Conservation (phyloP, 2,888 invertebrate species). For the Hoplodrina blanda region DNA sequence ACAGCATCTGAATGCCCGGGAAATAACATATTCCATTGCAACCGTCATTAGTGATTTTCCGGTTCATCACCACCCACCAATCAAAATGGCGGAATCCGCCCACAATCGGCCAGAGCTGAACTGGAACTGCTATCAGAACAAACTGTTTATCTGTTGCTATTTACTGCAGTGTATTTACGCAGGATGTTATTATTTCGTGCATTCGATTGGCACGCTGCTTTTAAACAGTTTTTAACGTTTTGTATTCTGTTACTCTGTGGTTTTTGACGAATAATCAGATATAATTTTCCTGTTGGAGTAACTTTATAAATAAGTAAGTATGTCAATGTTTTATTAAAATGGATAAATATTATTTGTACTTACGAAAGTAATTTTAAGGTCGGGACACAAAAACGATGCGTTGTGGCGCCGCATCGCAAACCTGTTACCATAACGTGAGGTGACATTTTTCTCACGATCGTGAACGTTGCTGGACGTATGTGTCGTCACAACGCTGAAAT, state of each 20-base stretch:
- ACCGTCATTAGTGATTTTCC: background rate
- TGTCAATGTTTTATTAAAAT: background rate
- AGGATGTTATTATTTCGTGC: background rate
- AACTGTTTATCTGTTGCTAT: slow-evolving; percentile 3
- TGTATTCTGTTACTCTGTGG: too few relatives aligned
- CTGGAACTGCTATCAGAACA: slow-evolving; percentile 19
- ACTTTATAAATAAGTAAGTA: background rate
- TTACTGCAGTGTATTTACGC: background rate
- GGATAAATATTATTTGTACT: too few relatives aligned
- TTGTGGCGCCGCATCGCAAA: too few relatives aligned
- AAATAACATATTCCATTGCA: background rate
- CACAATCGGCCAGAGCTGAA: slow-evolving; percentile 16
- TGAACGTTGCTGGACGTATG: too few relatives aligned
- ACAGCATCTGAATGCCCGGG: background rate
- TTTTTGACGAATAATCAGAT: too few relatives aligned
- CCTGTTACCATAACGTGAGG: too few relatives aligned
- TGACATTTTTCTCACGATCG: too few relatives aligned
- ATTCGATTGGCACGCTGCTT: background rate
- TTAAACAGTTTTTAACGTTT: background rate
- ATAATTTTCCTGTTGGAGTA: background rate
- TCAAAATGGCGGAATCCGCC: background rate
- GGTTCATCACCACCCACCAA: background rate
- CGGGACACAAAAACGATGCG: too few relatives aligned
- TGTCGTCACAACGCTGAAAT: too few relatives aligned
- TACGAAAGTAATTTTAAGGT: too few relatives aligned